Conservation (phyloP, 2,113 vertebrate species). For the Pituophis catenifer region DNA sequence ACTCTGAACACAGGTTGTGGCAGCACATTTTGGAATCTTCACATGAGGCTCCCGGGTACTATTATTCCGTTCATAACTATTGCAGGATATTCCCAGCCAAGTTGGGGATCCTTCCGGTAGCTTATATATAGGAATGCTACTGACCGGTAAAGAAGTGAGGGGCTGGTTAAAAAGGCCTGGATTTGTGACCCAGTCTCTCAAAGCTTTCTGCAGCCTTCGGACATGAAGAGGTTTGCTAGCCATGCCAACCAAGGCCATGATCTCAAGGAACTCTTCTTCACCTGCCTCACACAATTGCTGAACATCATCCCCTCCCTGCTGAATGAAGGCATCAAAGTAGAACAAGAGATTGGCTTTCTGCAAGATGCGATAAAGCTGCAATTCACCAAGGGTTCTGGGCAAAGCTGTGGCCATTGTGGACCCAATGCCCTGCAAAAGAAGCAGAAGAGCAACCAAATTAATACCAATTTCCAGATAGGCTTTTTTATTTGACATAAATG, state of each 20-base stretch:
- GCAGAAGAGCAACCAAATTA: slow-evolving; percentile 26
- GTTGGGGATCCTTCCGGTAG: slow-evolving; percentile 86
- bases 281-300: slow-evolving; percentile 98
- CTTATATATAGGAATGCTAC: slow-evolving; percentile 98
- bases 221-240: slow-evolving; percentile 97
- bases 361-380: slow-evolving; percentile 95
- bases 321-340: slow-evolving; percentile 98
- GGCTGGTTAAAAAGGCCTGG: slow-evolving; percentile 96
- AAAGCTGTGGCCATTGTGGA: slow-evolving; percentile 91
- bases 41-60: slow-evolving; percentile 77
- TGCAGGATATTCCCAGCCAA: slow-evolving; percentile 77
- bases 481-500: neutral
- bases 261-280: slow-evolving; percentile 97
- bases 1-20: slow-evolving; percentile 78
- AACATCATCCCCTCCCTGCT: slow-evolving; percentile 96
- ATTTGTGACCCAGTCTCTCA: slow-evolving; percentile 98
- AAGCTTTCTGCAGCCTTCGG: slow-evolving; percentile 90
- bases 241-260: slow-evolving; percentile 98
- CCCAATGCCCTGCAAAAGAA: slow-evolving; percentile 56
- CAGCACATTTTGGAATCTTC: slow-evolving; percentile 84
- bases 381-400: slow-evolving; percentile 93
- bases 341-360: slow-evolving; percentile 94
- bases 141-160: slow-evolving; percentile 91
- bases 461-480: neutral
- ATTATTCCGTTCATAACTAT: slow-evolving; percentile 74